A percentile compares a stretch with the other conserved stretches of the same genome.
Evolutionary conservation across 2,113 vertebrate genomes (phyloP).

Genomic region (Vombatus ursinus): DNA sequence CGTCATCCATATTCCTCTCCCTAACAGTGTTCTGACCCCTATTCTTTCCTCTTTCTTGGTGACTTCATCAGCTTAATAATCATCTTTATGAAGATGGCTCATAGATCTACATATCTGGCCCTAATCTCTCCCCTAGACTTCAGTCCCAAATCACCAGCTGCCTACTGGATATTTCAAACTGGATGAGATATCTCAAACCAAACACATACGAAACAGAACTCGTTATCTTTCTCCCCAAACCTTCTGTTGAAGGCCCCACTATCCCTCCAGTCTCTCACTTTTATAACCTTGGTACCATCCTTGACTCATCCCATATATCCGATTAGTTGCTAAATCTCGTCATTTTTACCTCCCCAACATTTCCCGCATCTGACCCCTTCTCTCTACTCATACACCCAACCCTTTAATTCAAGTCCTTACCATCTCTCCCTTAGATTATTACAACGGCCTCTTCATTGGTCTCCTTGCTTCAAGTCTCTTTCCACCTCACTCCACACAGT

Average conservation of each 20-base stretch:
- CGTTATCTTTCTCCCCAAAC: not conserved
- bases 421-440: not conserved
- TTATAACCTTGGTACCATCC: not conserved
- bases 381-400: not conserved
- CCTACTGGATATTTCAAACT: not conserved
- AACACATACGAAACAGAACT: too few species aligned
- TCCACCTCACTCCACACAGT: not conserved
- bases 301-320: not conserved
- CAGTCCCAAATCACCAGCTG: not conserved
- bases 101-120: not conserved
- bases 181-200: not conserved
- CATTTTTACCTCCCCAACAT: not conserved
- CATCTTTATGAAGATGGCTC: not conserved
- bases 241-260: not conserved
- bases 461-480: not conserved
- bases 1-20: not conserved
- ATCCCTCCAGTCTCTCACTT: not conserved
- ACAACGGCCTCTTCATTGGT: not conserved
- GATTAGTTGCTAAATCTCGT: not conserved
- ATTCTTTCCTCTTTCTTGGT: not conserved
- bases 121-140: not conserved
- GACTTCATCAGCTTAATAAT: not conserved
- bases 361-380: not conserved
- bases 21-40: not conserved
- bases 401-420: not conserved